Evolutionary conservation across 2,797 vertebrate species (phyloP).

Genomic region (Hemibagrus guttatus): DNA sequence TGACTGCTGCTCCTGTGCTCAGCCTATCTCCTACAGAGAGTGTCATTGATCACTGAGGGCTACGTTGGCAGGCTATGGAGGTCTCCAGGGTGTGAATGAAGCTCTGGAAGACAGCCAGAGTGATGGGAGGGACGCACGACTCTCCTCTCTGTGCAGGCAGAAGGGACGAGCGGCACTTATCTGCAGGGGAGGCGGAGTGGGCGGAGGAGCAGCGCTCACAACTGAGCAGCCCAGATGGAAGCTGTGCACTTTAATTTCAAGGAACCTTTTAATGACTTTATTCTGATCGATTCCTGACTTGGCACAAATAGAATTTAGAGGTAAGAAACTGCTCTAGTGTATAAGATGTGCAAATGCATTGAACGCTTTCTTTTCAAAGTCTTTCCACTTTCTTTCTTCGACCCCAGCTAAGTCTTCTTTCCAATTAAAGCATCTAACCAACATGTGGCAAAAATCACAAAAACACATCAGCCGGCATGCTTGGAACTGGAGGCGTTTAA

Average conservation of each 20-base stretch:
- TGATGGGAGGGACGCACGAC: not conserved
- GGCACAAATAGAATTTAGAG: not conserved
- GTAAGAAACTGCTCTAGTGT: conserved; percentile 9
- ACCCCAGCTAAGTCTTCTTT: not conserved
- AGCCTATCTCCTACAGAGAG: conserved; percentile 22
- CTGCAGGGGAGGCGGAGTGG: conserved; percentile 31
- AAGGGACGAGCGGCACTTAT: conserved; percentile 28
- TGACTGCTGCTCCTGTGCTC: conserved; percentile 34
- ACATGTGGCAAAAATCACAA: conserved; percentile 5
- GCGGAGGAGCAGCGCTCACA: conserved; percentile 5
- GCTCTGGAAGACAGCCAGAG: conserved; percentile 24
- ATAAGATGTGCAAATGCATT: not conserved
- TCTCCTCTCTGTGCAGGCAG: conserved; percentile 39
- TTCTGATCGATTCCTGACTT: conserved; percentile 13
- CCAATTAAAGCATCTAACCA: conserved; percentile 28
- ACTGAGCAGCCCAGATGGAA: conserved; percentile 22
- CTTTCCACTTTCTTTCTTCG: not conserved
- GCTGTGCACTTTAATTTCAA: conserved; percentile 32
- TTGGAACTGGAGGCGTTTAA: conserved; percentile 40
- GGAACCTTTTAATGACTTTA: conserved; percentile 43
- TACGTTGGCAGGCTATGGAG: conserved; percentile 28
- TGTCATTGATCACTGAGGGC: conserved; percentile 30
- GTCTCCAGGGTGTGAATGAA: conserved; percentile 42
- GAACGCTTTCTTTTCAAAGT: conserved; percentile 9
- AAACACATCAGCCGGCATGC: conserved; percentile 40